Evolutionary conservation across 2,888 invertebrate genomes (phyloP), one percentile per base, ranked within the genome.

Genomic region (Lomographa bimaculata): DNA sequence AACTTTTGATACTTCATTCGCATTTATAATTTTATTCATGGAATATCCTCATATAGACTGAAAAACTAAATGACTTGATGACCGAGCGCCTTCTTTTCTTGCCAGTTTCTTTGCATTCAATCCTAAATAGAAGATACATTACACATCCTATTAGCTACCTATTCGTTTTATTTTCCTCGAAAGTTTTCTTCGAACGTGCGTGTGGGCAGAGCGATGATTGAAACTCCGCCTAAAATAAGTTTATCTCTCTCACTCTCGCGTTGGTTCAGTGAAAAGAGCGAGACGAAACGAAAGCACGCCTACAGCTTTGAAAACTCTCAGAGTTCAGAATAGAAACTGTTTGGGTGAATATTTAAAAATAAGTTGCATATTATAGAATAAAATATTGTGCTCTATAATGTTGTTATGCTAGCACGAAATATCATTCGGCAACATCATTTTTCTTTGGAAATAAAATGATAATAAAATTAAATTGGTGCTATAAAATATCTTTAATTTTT

Each of bases 161-260:
- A 29, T 33, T 71, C 69, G 66, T 74, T 64, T 64, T 70, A 61
- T 64, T 70, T 72, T 68, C 64, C 62, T 58, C 54, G 45, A 48
- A 61, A 58, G 55, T 64, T 61, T 58, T 53, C 60, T 54, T 38
- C 36, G 52, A 51, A 51, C 37, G 26, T 53, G 50, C 38, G 64
- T 52, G 73, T 79, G 75, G 78, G 79, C 58, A 47, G 79, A 62
- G 56, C 69, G 51, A 38, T 40, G 48, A 48, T 34, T 50, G 46
- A 57, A 50, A 64, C 80, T 60, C 80, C 82, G 68, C 82, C 82
- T 71, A 54, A 29, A 36, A 20, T 54, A 44, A 42, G 7, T 34
- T 49, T 38, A 14, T 71, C 71, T 64, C 69, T 35, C 33, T 75
- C 58, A 11, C 33, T 30, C 52, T 1, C 2, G 1, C 7, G 24